A percentile compares a stretch with the other conserved stretches of the same genome.
phyloP scores from a whole-genome alignment of 2,888 invertebrate genomes.

The Eupithecia abbreviata region DNA sequence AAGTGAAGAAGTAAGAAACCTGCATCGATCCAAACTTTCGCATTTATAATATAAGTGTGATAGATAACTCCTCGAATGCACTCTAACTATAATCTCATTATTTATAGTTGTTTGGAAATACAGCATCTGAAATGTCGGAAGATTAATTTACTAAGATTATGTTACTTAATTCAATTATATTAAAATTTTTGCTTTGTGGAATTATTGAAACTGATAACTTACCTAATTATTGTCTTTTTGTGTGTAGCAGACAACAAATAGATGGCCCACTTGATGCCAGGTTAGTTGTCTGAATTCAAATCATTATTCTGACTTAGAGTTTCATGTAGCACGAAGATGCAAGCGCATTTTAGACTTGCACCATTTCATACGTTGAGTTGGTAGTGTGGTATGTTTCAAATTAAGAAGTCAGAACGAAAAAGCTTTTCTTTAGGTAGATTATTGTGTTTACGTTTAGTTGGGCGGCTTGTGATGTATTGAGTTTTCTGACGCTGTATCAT shows the following conservation, averaged over 20 bases:
- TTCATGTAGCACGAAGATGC: slow-evolving; percentile 24
- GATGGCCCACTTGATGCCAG: slow-evolving; percentile 49
- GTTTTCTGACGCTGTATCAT: background rate
- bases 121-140: background rate
- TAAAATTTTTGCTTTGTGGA: background rate
- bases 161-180: background rate
- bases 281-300: slow-evolving; percentile 44
- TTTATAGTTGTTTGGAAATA: background rate
- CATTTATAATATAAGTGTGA: background rate
- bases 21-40: no score
- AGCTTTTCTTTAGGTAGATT: background rate
- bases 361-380: background rate
- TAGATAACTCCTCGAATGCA: background rate
- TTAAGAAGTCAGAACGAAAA: background rate
- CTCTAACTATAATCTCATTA: background rate
- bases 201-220: slow-evolving; percentile 5
- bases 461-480: background rate
- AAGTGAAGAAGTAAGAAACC: no score
- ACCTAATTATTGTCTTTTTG: slow-evolving; percentile 39
- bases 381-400: background rate
- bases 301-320: slow-evolving; percentile 15
- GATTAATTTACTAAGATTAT: background rate
- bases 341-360: slow-evolving; percentile 8
- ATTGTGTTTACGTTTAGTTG: background rate
- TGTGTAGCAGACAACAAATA: slow-evolving; percentile 47